A percentile compares a stretch with the other conserved stretches of the same genome.
Conservation (phyloP, 2,888 invertebrate genomes). For the Drosophila tanythrix region DNA sequence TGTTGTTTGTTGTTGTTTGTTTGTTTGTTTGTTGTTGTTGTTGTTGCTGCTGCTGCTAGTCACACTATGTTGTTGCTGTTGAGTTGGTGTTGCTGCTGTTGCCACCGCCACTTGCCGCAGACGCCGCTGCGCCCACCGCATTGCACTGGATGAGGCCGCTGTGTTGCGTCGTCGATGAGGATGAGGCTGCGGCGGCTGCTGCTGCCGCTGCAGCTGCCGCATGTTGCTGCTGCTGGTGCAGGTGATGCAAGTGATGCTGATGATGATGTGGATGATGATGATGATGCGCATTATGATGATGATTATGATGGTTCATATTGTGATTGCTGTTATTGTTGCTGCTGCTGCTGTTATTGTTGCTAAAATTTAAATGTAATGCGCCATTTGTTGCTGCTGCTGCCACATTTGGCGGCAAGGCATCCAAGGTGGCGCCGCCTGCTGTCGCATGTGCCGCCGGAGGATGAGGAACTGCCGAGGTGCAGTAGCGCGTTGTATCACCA, state of each 20-base stretch:
- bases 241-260: constrained; percentile 65
- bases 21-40: constrained; percentile 61
- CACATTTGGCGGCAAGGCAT: background rate
- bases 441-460: constrained; percentile 33
- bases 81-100: constrained; percentile 64
- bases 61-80: constrained; percentile 84
- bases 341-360: constrained; percentile 80
- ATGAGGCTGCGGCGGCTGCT: constrained; percentile 57
- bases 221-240: constrained; percentile 31
- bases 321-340: constrained; percentile 58
- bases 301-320: constrained; percentile 47
- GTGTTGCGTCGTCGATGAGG: constrained; percentile 62
- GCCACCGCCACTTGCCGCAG: constrained; percentile 23
- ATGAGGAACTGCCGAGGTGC: constrained; percentile 81
- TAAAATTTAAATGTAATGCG: constrained; percentile 83
- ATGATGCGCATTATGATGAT: constrained; percentile 70
- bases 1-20: constrained; percentile 50
- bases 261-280: constrained; percentile 64
- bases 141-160: constrained; percentile 85
- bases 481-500: constrained; percentile 83
- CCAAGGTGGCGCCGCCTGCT: constrained; percentile 20
- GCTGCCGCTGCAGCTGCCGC: constrained; percentile 39
- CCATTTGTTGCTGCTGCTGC: constrained; percentile 63
- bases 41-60: constrained; percentile 44
- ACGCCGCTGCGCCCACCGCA: constrained; percentile 63